phyloP scores from a whole-genome alignment of 2,888 invertebrate genomes.

The Lasioglossum lativentre region DNA sequence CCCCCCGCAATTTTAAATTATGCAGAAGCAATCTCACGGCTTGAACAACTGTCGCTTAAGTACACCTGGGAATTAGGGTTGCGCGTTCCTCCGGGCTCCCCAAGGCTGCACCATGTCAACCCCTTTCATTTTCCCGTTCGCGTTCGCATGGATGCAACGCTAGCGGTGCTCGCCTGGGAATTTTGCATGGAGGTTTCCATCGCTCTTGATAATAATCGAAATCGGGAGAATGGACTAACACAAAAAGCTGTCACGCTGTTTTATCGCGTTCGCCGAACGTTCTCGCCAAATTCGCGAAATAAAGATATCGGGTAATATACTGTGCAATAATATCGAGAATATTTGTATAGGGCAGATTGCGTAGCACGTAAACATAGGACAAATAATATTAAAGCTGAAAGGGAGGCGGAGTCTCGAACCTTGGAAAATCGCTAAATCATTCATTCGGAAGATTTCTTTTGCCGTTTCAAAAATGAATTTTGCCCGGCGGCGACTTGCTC shows the following conservation, averaged over 20 bases:
- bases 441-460: background rate
- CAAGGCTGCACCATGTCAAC: background rate
- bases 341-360: background rate
- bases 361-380: no score
- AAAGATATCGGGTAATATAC: background rate
- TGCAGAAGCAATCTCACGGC: conserved; percentile 75
- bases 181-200: background rate
- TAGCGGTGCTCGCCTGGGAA: background rate
- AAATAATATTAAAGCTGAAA: background rate
- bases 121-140: background rate
- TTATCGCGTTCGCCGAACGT: background rate
- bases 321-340: background rate
- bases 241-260: background rate
- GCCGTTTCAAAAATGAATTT: conserved; percentile 6
- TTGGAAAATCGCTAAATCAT: background rate
- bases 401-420: background rate
- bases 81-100: conserved; percentile 2
- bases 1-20: conserved; percentile 68
- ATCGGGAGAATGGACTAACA: background rate
- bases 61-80: conserved; percentile 62
- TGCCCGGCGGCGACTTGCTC: background rate
- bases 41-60: conserved; percentile 70
- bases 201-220: background rate
- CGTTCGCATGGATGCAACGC: background rate
- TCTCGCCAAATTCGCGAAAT: background rate